Conservation (phyloP, 1,140 invertebrate species). For the Centruroides sculpturatus region DNA sequence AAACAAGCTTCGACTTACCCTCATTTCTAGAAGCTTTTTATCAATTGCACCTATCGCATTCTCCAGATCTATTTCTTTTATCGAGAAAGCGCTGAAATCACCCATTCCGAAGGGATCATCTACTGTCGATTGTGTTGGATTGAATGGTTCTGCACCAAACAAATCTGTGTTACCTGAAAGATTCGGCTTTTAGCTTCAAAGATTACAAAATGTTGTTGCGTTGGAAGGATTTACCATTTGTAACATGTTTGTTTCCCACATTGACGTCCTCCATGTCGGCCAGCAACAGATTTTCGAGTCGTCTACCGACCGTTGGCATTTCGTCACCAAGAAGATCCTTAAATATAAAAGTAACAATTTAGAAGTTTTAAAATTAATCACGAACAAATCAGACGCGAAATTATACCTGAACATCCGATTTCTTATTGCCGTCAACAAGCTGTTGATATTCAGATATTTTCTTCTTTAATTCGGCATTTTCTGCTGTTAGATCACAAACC, state of each 20-base stretch:
- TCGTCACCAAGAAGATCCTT: too few relatives aligned
- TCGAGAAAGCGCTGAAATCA: conserved; percentile 7
- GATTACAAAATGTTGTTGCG: too few relatives aligned
- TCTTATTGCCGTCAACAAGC: too few relatives aligned
- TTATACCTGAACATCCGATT: too few relatives aligned
- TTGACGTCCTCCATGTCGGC: conserved; percentile 66
- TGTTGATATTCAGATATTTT: too few relatives aligned
- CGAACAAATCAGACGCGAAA: too few relatives aligned
- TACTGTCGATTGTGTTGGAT: conserved; percentile 28
- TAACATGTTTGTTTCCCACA: conserved; percentile 42
- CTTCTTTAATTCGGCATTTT: too few relatives aligned
- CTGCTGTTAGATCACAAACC: too few relatives aligned
- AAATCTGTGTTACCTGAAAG: conserved; percentile 32
- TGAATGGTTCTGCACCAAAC: conserved; percentile 50
- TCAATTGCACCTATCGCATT: conserved; percentile 18
- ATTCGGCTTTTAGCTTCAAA: neutral
- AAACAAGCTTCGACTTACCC: conserved; percentile 7
- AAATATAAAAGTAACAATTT: too few relatives aligned
- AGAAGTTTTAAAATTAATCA: too few relatives aligned
- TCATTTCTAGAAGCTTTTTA: conserved; percentile 20
- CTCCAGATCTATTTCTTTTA: conserved; percentile 14
- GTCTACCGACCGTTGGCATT: conserved; percentile 50
- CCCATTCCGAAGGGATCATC: conserved; percentile 59
- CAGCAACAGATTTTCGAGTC: conserved; percentile 63
- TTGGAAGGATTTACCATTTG: neutral